Base-by-base conservation (phyloP, 2,797 vertebrate genomes). In the Rachycentron canadum region DNA sequence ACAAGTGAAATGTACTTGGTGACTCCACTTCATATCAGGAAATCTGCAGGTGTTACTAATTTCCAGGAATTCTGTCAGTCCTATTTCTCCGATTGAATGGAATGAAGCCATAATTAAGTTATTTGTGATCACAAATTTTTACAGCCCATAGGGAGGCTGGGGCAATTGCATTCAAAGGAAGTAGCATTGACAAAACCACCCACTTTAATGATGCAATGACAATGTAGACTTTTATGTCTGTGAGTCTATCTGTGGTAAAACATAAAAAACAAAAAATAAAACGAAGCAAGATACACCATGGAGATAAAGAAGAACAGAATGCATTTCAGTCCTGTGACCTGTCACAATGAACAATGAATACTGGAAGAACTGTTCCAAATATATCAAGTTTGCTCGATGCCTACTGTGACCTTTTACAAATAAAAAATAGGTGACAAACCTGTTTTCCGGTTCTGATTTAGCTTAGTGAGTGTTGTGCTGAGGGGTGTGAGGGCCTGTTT, bases 401-500 rank as follows among this genome's bases (percentile, higher is more conserved):
- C 50, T 12, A 19, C 21, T 68, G 25, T 21, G 5, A 30, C 52
- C 3, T 3, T 25, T 6, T 19, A 25, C 19, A 41, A 71, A 73
- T 2, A 32, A 13, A 65, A 71, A 78, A 14, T 66, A 64, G 11
- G 43, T 7, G 40, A 77, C 92, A 86, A 89, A 93, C 95, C 95
- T 89, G 87, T 88, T 93, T 93, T 93, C 63, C 59, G 80, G 3
- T 84, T 84, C 50, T 89, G 90, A 47, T 70, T 93, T 76, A 90
- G 78, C 73, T 88, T 91, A 40, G 50, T 60, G 14, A 88, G 49
- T 11, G 76, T 83, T 32, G 79, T 47, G 67, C 76, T 61, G 4
- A 82, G 57, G 5, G 92, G 88, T 23, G 76, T 50, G 0, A 87
- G 43, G 56, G 74, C 67, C 69, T 92, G 83, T 73, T 85, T 91